Evolutionary conservation across 2,797 vertebrate species (phyloP), one percentile per base, ranked within the genome.

Genomic region (Botia kubotai): DNA sequence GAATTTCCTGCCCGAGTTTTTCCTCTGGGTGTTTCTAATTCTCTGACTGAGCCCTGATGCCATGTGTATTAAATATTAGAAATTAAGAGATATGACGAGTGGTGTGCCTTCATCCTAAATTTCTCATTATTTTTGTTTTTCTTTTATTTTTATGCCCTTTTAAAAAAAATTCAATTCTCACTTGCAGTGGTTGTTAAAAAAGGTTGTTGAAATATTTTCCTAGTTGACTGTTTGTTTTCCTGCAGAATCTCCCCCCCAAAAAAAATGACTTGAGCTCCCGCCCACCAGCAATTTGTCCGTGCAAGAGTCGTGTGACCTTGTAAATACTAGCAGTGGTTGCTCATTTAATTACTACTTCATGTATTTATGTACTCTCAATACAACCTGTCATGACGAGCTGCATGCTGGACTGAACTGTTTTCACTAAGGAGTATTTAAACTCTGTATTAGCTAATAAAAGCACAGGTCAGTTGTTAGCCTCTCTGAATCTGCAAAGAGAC

Each of bases 1-100:
- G 94, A 95, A 97, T 96, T 95, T 95, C 90, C 90, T 93, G 95
- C 91, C 92, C 94, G 92, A 92, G 93, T 92, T 96, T 95, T 94
- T 88, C 91, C 90, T 93, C 43, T 74, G 14, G 91, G 86, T 88
- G 88, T 89, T 88, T 88, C 88, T 88, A 85, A 76, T 87, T 71
- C 79, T 81, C 74, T 75, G 83, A 68, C 83, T 86, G 11, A n/a
- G 29, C 85, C 33, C 58, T 86, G 87, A 75, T 83, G 79, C 23
- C 80, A 36, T 74, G 52, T 82, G 52, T 87, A 57, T 70, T 74
- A 76, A 87, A 86, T 85, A 21, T 79, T 39, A 86, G 83, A 85
- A 72, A 80, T 29, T 2, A 2, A 4, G 65, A 74, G 43, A 65
- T 69, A 74, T 29, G 63, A 55, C 46, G 55, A 81, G 72, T 81